A percentile compares a stretch with the other conserved stretches of the same genome.
Conservation (phyloP, 2,888 invertebrate genomes). For the Agrotis exclamationis region DNA sequence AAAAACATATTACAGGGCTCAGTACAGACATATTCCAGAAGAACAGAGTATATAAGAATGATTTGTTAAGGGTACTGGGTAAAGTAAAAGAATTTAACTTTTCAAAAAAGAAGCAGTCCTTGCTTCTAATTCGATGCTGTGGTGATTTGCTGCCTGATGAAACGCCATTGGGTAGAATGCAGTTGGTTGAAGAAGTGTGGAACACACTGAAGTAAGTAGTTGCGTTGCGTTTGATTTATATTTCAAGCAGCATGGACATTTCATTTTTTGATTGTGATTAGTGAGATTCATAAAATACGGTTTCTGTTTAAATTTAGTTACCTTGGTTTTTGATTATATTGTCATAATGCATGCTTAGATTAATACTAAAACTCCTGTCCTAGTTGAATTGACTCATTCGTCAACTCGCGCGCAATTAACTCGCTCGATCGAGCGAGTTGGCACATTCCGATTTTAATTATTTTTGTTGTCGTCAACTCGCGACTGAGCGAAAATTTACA, state of each 20-base stretch:
- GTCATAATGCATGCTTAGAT: too few relatives aligned
- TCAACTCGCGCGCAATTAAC: too few relatives aligned
- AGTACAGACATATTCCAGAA: constrained; percentile 85
- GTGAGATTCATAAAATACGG: too few relatives aligned
- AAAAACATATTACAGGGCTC: constrained; percentile 81
- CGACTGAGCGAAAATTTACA: too few relatives aligned
- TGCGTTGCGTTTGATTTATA: background rate
- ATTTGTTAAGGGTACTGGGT: constrained; percentile 78
- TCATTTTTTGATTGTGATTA: too few relatives aligned
- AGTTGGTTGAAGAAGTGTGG: constrained; percentile 91
- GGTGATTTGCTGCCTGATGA: constrained; percentile 90
- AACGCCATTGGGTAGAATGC: constrained; percentile 82
- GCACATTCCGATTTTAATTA: too few relatives aligned
- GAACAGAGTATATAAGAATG: constrained; percentile 87
- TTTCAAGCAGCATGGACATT: background rate
- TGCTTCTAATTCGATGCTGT: constrained; percentile 90
- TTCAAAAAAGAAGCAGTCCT: constrained; percentile 84
- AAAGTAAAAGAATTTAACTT: constrained; percentile 83
- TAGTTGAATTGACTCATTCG: too few relatives aligned
- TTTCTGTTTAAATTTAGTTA: too few relatives aligned
- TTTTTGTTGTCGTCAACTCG: too few relatives aligned
- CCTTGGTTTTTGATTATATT: too few relatives aligned
- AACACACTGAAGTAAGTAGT: constrained; percentile 83
- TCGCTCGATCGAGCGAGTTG: too few relatives aligned
- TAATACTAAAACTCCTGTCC: too few relatives aligned